Conservation (phyloP, 2,888 invertebrate species). For the Acrobasis consociella region DNA sequence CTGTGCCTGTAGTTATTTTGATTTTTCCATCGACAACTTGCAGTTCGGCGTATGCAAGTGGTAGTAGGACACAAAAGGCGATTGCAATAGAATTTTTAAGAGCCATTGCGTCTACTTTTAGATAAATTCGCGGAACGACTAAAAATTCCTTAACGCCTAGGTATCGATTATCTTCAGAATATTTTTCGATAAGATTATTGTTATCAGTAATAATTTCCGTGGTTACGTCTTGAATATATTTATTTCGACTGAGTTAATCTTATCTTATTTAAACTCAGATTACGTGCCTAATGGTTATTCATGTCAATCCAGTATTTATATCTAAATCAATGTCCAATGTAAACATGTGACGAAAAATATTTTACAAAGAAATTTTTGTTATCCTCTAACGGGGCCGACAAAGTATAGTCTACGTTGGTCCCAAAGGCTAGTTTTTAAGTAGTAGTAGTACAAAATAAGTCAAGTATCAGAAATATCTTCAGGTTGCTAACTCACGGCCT, state of each 20-base stretch:
- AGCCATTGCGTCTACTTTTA: constrained; percentile 41
- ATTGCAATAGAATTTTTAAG: neutral
- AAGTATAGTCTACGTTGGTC: too few species aligned
- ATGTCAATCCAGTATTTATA: too few species aligned
- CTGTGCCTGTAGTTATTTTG: constrained; percentile 59
- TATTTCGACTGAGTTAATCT: too few species aligned
- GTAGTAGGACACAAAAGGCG: neutral
- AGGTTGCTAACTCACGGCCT: too few species aligned
- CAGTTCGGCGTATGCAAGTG: constrained; percentile 1
- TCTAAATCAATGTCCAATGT: too few species aligned
- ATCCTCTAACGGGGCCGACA: too few species aligned
- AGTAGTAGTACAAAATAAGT: too few species aligned
- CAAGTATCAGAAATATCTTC: too few species aligned
- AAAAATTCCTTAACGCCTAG: neutral
- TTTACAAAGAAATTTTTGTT: too few species aligned
- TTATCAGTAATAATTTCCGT: neutral
- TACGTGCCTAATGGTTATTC: neutral
- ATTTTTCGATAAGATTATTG: neutral
- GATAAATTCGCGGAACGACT: neutral
- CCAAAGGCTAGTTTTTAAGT: too few species aligned
- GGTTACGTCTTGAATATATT: neutral
- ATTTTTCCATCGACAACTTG: constrained; percentile 59
- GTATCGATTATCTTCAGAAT: neutral
- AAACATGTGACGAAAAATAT: too few species aligned
- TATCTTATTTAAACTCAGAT: constrained; percentile 9